Evolutionary conservation across 2,797 vertebrate species (phyloP).

Genomic region (Poeciliopsis infans): DNA sequence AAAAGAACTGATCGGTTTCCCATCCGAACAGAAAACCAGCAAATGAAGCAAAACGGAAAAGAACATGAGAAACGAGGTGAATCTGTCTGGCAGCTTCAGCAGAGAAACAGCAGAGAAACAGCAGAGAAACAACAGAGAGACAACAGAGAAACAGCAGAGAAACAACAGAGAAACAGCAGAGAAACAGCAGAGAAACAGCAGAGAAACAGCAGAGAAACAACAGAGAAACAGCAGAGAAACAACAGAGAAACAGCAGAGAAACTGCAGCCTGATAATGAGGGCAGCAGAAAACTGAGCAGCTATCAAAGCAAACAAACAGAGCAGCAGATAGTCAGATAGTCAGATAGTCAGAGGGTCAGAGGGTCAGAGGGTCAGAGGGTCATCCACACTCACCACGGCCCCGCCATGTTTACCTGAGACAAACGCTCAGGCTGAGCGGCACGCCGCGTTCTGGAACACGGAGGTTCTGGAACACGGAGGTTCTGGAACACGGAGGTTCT

Average conservation of each 20-base stretch:
- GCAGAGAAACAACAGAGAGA: background rate
- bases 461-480: background rate
- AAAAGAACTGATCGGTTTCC: too few relatives aligned
- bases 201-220: too few relatives aligned
- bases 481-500: too few relatives aligned
- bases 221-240: too few relatives aligned
- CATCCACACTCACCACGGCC: background rate
- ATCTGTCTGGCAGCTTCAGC: too few relatives aligned
- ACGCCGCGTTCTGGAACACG: background rate
- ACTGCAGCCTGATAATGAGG: background rate
- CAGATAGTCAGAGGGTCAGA: too few relatives aligned
- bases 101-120: background rate
- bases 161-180: too few relatives aligned
- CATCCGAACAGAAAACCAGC: too few relatives aligned
- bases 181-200: background rate
- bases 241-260: too few relatives aligned
- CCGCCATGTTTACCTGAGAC: background rate
- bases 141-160: too few relatives aligned
- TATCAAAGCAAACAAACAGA: conserved; percentile 6
- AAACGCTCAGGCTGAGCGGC: background rate
- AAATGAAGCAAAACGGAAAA: too few relatives aligned
- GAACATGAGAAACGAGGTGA: too few relatives aligned
- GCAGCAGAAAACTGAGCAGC: background rate
- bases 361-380: background rate
- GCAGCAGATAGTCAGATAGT: background rate